Base-by-base conservation (phyloP, 2,797 vertebrate genomes). In the Hippoglossus hippoglossus region DNA sequence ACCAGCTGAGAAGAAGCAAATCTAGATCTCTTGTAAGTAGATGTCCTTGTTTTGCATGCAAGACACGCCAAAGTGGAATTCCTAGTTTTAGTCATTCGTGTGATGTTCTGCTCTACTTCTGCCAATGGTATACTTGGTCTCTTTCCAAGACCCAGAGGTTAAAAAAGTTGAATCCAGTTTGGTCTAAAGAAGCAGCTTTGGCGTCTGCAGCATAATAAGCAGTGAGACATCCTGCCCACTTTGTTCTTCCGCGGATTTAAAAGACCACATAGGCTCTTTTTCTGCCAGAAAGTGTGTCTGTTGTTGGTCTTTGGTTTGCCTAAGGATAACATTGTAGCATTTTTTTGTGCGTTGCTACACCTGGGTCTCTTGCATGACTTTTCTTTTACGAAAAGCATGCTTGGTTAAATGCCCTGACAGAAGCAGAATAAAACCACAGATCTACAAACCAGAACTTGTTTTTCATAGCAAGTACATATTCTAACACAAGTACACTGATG, bases 131-230 rank as follows among this genome's bases (percentile, higher is more conserved):
- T 73, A 59, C 63, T 71, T n/a, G 53, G 54, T 71, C 72, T 68
- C 50, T 52, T 70, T 75, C 56, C 50, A 71, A 62, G 49, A 62
- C 56, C 59, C 60, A 52, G 50, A 80, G 67, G 67, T 84, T 73
- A 58, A 75, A 69, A 54, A 65, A 60, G 44, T 25, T 61, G n/a
- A 68, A 73, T 71, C 22, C 56, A 57, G 55, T 77, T 71, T 73
- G 63, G 71, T 54, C 53, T 55, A 46, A 71, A 54, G 70, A 61
- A 58, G 58, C 62, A 57, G 56, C 49, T 75, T 65, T 79, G 80
- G 81, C 63, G 72, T 64, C 68, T 72, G 63, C 77, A 79, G 74
- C 52, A 77, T 79, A 81, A 80, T 61, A 79, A 72, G 68, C 59
- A 73, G 66, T 21, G 34, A 59, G 67, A 63, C 51, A 63, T 54